phyloP scores from a whole-genome alignment of 2,113 vertebrate species.

The Lanius ludovicianus region DNA sequence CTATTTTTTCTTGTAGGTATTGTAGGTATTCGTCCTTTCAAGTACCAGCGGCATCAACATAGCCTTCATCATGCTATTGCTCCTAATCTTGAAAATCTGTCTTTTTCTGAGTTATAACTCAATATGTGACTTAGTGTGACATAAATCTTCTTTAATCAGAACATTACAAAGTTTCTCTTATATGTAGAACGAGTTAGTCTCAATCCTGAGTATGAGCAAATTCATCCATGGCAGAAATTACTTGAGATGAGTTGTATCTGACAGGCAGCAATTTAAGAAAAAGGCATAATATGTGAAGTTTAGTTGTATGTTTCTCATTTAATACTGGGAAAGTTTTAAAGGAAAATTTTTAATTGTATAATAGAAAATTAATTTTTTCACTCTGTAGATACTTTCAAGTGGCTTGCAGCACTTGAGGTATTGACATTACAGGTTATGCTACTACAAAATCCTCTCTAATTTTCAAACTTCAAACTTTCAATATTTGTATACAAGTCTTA shows the following conservation, averaged over 20 bases:
- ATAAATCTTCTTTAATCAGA: background rate
- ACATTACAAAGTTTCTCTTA: background rate
- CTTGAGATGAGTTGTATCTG: background rate
- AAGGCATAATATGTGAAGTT: background rate
- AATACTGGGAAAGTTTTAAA: background rate
- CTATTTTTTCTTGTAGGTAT: background rate
- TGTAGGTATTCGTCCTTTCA: background rate
- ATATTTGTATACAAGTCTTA: background rate
- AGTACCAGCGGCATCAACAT: background rate
- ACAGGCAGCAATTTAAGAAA: background rate
- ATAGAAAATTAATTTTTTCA: background rate
- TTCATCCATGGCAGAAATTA: background rate
- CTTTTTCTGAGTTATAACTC: background rate
- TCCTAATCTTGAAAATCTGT: background rate
- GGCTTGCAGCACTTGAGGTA: background rate
- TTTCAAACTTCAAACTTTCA: background rate
- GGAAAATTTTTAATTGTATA: background rate
- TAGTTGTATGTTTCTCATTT: background rate
- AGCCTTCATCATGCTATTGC: background rate
- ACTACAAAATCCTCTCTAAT: background rate
- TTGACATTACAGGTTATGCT: background rate
- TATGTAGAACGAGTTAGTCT: background rate
- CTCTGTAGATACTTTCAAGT: background rate
- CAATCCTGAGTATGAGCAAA: background rate
- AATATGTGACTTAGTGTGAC: background rate